Conservation (phyloP, 2,797 vertebrate species). For the Acrocephalus scirpaceus region DNA sequence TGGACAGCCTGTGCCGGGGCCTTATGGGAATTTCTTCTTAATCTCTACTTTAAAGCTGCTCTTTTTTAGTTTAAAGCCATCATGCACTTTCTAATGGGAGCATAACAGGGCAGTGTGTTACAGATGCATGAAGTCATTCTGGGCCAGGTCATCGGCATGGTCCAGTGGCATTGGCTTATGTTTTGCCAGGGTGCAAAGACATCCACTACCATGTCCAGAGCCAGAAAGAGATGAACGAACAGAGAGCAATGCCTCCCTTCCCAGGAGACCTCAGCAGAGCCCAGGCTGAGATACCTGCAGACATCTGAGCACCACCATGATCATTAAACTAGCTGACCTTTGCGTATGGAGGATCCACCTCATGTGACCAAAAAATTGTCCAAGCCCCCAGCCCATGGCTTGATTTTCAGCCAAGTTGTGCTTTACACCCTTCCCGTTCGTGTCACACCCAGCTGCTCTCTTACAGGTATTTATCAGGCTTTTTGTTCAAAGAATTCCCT, state of each 20-base stretch:
- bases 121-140: not conserved
- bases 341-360: not conserved
- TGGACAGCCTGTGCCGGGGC: not conserved
- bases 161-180: not conserved
- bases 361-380: not conserved
- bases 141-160: not conserved
- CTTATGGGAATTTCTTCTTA: not conserved
- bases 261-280: not conserved
- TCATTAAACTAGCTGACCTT: not conserved
- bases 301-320: not conserved
- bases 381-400: not conserved
- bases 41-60: not conserved
- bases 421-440: not conserved
- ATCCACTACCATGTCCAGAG: not conserved
- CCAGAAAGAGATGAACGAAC: not conserved
- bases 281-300: not conserved
- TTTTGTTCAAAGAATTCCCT: not conserved
- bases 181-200: not conserved
- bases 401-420: not conserved
- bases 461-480: not conserved
- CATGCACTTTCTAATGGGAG: not conserved
- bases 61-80: not conserved
- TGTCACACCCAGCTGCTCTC: not conserved
- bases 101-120: not conserved
- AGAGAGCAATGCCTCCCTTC: not conserved